Conservation (phyloP, 2,888 invertebrate genomes). For the Acleris cristana region DNA sequence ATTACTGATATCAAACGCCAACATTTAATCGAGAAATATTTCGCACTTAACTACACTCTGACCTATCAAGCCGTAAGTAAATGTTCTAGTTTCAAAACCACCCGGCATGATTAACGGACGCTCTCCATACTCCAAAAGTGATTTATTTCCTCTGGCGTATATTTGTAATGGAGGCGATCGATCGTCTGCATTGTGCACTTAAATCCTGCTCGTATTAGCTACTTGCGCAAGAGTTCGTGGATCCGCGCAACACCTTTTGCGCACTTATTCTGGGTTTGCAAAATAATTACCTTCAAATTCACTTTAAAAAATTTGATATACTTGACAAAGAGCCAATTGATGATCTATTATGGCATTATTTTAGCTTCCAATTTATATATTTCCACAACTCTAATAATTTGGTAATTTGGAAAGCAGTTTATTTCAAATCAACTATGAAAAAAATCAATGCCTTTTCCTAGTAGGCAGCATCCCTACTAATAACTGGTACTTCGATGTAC, state of each 20-base stretch:
- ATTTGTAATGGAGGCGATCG: conserved; percentile 35
- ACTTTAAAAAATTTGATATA: no score
- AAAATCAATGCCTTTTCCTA: no score
- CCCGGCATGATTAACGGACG: conserved; percentile 24
- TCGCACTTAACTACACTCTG: neutral
- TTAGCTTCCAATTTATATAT: no score
- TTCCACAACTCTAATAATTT: no score
- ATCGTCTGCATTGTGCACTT: conserved; percentile 35
- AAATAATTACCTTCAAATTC: neutral
- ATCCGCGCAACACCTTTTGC: conserved; percentile 33
- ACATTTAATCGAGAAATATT: no score
- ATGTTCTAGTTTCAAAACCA: conserved; percentile 25
- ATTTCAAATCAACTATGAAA: no score
- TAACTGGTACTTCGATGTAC: no score
- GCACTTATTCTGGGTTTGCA: conserved; percentile 27
- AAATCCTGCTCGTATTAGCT: conserved; percentile 33
- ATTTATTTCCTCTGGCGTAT: conserved; percentile 28
- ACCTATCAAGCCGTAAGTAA: neutral
- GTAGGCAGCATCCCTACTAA: no score
- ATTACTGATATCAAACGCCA: no score
- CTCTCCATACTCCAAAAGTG: conserved; percentile 36
- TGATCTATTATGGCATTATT: no score
- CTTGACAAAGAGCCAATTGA: no score
- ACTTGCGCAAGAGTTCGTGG: conserved; percentile 35
- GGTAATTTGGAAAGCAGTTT: no score